Evolutionary conservation across 1,140 invertebrate species (phyloP).

Genomic region (Ylistrum balloti): DNA sequence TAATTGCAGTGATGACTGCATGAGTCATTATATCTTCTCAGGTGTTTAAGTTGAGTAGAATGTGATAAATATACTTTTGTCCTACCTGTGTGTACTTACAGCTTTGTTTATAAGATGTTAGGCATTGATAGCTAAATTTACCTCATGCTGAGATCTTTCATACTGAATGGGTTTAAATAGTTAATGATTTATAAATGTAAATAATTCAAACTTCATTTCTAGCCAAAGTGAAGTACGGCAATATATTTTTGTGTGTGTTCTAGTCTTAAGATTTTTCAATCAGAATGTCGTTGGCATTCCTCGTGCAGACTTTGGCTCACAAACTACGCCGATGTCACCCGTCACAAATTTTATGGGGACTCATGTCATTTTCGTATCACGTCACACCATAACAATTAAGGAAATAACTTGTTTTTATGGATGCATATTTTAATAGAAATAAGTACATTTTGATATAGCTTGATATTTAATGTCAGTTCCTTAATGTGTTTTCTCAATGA

Average conservation of each 20-base stretch:
- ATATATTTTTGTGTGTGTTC: conserved; percentile 20
- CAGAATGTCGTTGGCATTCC: background rate
- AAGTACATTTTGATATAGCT: conserved; percentile 14
- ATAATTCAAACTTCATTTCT: background rate
- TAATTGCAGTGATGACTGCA: no score
- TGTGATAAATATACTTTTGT: background rate
- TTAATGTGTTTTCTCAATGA: conserved; percentile 28
- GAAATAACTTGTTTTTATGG: background rate
- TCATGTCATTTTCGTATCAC: background rate
- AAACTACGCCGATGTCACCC: background rate
- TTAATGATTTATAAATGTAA: conserved; percentile 22
- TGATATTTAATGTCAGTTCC: background rate
- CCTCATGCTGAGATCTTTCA: background rate
- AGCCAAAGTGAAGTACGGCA: background rate
- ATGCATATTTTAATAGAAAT: conserved; percentile 23
- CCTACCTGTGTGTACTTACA: background rate
- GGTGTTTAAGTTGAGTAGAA: background rate
- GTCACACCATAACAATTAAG: conserved; percentile 34
- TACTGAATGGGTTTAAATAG: background rate
- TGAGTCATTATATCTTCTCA: background rate
- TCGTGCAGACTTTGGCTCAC: background rate
- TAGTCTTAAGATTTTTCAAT: conserved; percentile 5
- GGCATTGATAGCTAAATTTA: background rate
- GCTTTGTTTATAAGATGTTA: background rate
- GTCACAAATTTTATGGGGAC: background rate